Conservation (phyloP, 2,888 invertebrate species). For the Stegana nigrithorax region DNA sequence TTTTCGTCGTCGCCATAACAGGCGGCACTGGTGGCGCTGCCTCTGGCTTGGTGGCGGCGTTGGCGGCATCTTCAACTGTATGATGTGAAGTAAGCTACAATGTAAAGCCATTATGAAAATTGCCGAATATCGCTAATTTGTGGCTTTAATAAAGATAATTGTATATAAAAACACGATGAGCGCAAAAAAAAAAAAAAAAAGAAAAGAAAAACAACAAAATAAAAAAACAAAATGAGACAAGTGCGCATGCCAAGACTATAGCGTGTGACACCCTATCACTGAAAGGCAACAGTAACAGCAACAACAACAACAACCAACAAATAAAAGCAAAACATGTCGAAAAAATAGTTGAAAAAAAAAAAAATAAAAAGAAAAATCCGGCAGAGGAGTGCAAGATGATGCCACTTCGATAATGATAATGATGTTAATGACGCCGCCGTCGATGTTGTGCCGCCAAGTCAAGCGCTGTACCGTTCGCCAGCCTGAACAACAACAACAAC, state of each 20-base stretch:
- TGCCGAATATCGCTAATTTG: slow-evolving; percentile 8
- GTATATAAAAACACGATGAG: neutral
- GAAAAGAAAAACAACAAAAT: neutral
- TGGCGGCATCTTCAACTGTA: neutral
- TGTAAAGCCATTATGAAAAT: slow-evolving; percentile 14
- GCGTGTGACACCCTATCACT: no score
- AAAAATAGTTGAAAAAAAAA: neutral
- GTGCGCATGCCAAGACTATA: neutral
- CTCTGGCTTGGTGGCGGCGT: neutral
- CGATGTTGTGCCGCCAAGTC: neutral
- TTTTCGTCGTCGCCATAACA: no score
- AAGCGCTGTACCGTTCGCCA: neutral
- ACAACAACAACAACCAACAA: neutral
- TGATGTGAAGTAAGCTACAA: no score
- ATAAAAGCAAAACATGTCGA: neutral
- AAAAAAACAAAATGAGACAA: neutral
- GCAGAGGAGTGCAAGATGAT: neutral
- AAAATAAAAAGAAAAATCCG: neutral
- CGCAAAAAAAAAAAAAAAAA: neutral
- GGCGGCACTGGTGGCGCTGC: neutral
- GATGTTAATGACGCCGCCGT: neutral
- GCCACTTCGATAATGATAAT: neutral
- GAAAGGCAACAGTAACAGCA: no score
- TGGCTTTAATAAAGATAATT: slow-evolving; percentile 15
- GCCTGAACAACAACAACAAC: neutral